Evolutionary conservation across 2,113 vertebrate species (phyloP).

Genomic region (Canis aureus): DNA sequence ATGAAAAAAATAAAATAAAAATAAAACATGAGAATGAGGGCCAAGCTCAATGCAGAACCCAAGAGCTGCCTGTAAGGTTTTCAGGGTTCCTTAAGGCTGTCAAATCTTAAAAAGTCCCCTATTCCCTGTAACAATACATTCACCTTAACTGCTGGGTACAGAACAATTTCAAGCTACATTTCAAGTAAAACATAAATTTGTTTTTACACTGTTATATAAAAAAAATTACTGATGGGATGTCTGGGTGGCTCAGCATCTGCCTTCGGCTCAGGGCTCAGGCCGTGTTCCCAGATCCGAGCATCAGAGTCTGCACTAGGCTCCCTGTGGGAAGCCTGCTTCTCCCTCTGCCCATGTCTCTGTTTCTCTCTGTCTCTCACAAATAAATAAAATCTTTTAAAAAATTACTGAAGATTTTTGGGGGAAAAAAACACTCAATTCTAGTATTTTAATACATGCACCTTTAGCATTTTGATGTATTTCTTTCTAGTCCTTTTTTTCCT

Average conservation of each 20-base stretch:
- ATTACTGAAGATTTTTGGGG: background rate
- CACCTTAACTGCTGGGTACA: background rate
- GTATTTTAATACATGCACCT: background rate
- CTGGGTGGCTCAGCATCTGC: too few species aligned
- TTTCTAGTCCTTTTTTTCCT: background rate
- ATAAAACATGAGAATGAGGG: background rate
- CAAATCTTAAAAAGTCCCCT: conserved; percentile 8
- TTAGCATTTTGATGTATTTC: background rate
- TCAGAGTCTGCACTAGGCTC: too few species aligned
- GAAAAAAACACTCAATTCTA: background rate
- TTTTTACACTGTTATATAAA: background rate
- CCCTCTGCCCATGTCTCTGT: too few species aligned
- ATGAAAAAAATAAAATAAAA: too few species aligned
- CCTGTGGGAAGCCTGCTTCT: too few species aligned
- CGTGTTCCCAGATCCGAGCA: too few species aligned
- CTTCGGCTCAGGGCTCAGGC: too few species aligned
- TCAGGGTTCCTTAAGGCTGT: background rate
- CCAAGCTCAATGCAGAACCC: background rate
- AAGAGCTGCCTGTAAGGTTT: background rate
- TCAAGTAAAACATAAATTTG: background rate
- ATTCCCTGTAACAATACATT: background rate
- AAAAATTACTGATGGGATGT: too few species aligned
- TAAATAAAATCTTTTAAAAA: too few species aligned
- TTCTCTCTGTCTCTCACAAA: too few species aligned
- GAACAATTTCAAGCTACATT: conserved; percentile 16